Evolutionary conservation across 1,140 invertebrate species (phyloP).

Genomic region (Pseudomyrmex sp.): DNA sequence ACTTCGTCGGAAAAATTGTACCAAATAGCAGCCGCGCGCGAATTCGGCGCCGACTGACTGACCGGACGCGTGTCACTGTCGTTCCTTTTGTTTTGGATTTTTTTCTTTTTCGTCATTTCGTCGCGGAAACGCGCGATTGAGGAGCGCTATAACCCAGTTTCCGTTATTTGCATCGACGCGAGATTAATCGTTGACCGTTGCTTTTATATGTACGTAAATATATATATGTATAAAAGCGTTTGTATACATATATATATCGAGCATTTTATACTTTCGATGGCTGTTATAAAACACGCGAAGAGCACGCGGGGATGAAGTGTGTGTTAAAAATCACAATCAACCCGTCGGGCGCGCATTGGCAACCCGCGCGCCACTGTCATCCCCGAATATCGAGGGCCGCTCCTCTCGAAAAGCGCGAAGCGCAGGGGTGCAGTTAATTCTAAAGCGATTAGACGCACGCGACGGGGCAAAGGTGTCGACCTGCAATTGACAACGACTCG

Average conservation of each 20-base stretch:
- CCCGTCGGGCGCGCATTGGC: neutral
- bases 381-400: constrained; percentile 50
- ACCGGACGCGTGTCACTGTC: constrained; percentile 26
- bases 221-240: neutral
- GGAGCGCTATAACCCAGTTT: constrained; percentile 56
- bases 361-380: constrained; percentile 24
- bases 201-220: neutral
- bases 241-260: neutral
- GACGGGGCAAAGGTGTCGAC: constrained; percentile 83
- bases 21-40: constrained; percentile 61
- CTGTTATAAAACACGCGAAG: constrained; percentile 6
- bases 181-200: constrained; percentile 9
- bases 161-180: constrained; percentile 27
- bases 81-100: neutral
- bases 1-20: constrained; percentile 74
- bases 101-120: constrained; percentile 23
- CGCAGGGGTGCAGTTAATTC: constrained; percentile 78
- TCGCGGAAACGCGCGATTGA: constrained; percentile 7
- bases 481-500: constrained; percentile 83
- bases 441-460: constrained; percentile 84
- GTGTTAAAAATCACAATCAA: constrained; percentile 33
- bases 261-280: neutral
- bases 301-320: neutral
- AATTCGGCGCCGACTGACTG: constrained; percentile 40
- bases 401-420: constrained; percentile 65